Conservation (phyloP, 2,888 invertebrate genomes). For the Andrena bucephala region DNA sequence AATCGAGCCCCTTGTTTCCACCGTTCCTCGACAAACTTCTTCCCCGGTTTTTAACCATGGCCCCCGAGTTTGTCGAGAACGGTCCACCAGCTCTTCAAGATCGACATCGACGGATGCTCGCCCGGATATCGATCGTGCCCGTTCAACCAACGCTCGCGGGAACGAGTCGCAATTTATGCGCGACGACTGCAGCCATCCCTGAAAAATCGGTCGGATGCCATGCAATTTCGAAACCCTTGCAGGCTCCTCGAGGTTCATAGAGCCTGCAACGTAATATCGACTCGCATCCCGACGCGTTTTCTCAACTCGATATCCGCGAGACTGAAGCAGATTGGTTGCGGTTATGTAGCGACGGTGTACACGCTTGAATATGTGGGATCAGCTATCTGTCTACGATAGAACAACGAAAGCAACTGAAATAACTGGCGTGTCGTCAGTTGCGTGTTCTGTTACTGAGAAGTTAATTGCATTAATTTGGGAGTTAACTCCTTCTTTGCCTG, state of each 20-base stretch:
- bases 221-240: conserved; percentile 46
- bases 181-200: conserved; percentile 1
- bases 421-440: background rate
- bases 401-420: background rate
- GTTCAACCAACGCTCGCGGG: background rate
- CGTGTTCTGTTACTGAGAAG: background rate
- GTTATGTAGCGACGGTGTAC: conserved; percentile 25
- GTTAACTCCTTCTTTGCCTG: background rate
- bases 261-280: conserved; percentile 37
- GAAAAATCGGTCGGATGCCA: conserved; percentile 31
- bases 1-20: background rate
- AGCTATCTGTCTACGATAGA: background rate
- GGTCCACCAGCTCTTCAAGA: background rate
- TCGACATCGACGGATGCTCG: background rate
- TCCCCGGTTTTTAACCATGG: background rate
- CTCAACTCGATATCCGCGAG: conserved; percentile 44
- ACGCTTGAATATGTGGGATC: background rate
- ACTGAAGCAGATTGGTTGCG: background rate
- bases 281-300: conserved; percentile 35
- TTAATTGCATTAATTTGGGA: background rate
- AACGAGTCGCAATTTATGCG: conserved; percentile 38
- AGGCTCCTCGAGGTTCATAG: conserved; percentile 19
- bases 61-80: background rate
- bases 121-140: conserved; percentile 28
- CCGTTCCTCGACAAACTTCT: background rate